Percentiles rank a stretch among this genome's conserved stretches.
These are phyloP conservation scores for Anas bernieri DNA, from an alignment of 2,797 vertebrate species.

Conservation along the genomic window DNA sequence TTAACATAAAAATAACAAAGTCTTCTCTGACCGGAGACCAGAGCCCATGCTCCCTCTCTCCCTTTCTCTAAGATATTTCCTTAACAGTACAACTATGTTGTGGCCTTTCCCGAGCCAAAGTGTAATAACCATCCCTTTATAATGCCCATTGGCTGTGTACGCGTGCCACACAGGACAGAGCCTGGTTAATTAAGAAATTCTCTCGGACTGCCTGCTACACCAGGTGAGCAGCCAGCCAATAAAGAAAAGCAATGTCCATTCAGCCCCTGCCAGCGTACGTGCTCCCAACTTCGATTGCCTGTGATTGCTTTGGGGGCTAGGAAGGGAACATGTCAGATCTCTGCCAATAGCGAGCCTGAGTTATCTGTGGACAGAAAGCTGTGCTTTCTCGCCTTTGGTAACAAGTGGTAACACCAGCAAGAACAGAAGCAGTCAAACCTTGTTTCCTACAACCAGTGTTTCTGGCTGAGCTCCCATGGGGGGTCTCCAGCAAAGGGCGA, in stretches of 20 bases:
- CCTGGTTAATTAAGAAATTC: slow-evolving; percentile 8
- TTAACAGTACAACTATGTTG: not conserved
- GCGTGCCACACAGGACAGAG: not conserved
- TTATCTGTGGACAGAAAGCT: not conserved
- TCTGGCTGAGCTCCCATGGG: not conserved
- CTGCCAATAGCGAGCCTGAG: not conserved
- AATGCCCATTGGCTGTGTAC: not conserved
- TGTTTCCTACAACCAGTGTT: rapidly evolving
- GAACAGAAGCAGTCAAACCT: not conserved
- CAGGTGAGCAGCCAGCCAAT: not conserved
- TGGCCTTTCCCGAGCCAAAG: not conserved
- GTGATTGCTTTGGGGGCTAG: not conserved
- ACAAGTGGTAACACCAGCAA: not conserved
- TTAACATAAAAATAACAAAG: slow-evolving; percentile 14
- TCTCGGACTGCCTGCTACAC: not conserved
- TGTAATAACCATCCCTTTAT: not conserved
- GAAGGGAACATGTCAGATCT: not conserved
- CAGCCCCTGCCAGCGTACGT: not conserved
- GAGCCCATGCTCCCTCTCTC: not conserved
- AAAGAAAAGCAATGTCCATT: slow-evolving; percentile 20
- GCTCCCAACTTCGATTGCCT: not conserved
- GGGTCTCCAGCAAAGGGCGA: not conserved
- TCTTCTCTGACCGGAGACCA: not conserved
- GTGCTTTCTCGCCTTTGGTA: not conserved
- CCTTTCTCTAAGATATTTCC: not conserved